Percentiles rank a stretch among this genome's conserved stretches.
These are phyloP conservation scores for Scolopax bukidnonensis DNA, from an alignment of 2,797 vertebrate species.

Conservation along the genomic window DNA sequence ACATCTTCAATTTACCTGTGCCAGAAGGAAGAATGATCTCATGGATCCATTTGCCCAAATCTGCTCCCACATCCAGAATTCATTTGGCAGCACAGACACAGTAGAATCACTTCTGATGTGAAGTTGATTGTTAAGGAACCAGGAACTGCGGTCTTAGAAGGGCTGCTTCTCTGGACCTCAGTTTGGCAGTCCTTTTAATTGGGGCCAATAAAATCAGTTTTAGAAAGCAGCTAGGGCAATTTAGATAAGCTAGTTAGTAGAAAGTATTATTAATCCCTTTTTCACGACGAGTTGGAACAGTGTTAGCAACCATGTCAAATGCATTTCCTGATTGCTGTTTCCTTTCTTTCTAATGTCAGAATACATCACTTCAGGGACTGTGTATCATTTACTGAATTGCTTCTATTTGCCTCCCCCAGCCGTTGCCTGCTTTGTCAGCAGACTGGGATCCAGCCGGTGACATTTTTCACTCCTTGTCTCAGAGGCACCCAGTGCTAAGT, in stretches of 20 bases:
- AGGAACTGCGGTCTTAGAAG: background rate
- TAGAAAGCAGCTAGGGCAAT: background rate
- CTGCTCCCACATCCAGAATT: background rate
- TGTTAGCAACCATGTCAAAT: background rate
- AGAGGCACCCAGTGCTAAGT: background rate
- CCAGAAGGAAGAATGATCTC: background rate
- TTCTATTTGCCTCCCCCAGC: background rate
- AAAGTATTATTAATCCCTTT: background rate
- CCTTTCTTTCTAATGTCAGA: background rate
- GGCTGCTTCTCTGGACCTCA: background rate
- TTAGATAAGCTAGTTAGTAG: background rate
- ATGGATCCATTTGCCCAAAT: background rate
- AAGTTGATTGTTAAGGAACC: background rate
- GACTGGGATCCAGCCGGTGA: background rate
- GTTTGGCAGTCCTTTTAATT: background rate
- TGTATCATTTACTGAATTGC: background rate
- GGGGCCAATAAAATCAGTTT: background rate
- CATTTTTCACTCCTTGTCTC: conserved; percentile 30
- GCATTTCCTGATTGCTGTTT: background rate
- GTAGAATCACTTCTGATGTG: background rate
- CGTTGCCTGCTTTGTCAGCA: conserved; percentile 17
- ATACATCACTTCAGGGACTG: background rate
- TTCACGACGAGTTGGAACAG: background rate
- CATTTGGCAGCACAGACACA: background rate
- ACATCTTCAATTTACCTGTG: background rate